Conservation (phyloP, 2,113 vertebrate genomes). For the Gymnogyps californianus region DNA sequence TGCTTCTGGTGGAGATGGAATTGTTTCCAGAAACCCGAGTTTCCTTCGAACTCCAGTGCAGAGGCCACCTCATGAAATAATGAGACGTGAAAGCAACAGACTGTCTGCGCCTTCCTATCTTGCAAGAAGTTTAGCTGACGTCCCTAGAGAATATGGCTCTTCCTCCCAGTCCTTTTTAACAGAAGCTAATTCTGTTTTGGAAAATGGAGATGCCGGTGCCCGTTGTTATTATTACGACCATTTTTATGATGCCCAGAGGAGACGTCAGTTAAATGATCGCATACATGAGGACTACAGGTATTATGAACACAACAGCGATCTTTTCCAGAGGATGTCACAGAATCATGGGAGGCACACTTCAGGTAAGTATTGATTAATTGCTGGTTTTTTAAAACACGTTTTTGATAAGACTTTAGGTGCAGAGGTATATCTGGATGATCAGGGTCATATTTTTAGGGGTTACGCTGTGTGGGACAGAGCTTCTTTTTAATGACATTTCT, state of each 20-base stretch:
- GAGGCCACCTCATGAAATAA: constrained; percentile 84
- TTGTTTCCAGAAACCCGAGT: constrained; percentile 85
- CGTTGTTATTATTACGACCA: constrained; percentile 86
- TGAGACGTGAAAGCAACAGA: constrained; percentile 90
- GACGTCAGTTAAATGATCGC: constrained; percentile 78
- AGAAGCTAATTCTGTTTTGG: constrained; percentile 77
- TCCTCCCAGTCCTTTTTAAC: constrained; percentile 88
- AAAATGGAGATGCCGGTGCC: constrained; percentile 85
- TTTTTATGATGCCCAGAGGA: constrained; percentile 84
- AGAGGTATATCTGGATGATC: fast-evolving
- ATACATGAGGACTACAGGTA: constrained; percentile 89
- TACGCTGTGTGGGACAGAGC: fast-evolving
- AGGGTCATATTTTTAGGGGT: not conserved
- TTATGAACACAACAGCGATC: constrained; percentile 87
- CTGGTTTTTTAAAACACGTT: fast-evolving
- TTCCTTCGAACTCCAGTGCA: constrained; percentile 84
- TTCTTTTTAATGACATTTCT: not conserved
- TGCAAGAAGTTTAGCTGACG: constrained; percentile 83
- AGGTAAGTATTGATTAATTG: constrained; percentile 67
- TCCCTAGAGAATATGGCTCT: constrained; percentile 86
- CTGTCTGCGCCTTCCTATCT: constrained; percentile 91
- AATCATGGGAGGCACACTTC: constrained; percentile 84
- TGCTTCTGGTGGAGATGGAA: constrained; percentile 73
- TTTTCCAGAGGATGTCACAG: constrained; percentile 87
- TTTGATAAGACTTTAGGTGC: fast-evolving